Evolutionary conservation across 2,797 vertebrate genomes (phyloP), one percentile per base, ranked within the genome.

Genomic region (Kryptolebias ocellatus): DNA sequence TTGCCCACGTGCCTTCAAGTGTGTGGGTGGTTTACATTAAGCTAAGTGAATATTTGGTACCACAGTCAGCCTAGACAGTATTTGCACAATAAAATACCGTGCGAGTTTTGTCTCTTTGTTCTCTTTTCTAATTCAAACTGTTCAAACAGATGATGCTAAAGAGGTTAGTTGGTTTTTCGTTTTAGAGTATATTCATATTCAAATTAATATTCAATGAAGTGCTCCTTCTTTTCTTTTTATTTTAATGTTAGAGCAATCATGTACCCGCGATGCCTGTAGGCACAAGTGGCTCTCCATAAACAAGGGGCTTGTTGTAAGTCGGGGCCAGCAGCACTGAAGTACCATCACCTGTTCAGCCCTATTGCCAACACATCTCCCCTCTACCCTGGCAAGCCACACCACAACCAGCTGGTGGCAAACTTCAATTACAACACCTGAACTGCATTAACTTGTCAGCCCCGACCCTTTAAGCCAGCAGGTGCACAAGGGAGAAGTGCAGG

Each of bases 351-450:
- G 85, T 84, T 89, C 83, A 70, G 77, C 78, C 73, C 56, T 18
- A 64, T 67, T 70, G 81, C 83, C 87, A 85, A 62, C 76, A 72
- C 68, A 0, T 42, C 71, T 76, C 70, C 28, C 70, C 70, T 72
- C 52, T 47, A 59, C 73, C 60, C 73, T 86, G 88, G 88, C 89
- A 87, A 87, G 80, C 83, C 73, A 72, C 80, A 80, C 83, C 74
- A 20, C 76, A 76, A 87, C 83, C 88, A 86, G 88, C 88, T 88
- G 89, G 81, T 90, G 77, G 83, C 81, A 84, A 87, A 89, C 86
- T 84, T 87, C 86, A 87, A 79, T 85, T 90, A 87, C 89, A 87
- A 82, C 87, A 92, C 90, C 89, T 88, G 86, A 86, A 81, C 80
- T 67, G 59, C 83, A 84, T 88, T 85, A 85, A 79, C 82, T 86